Percentiles rank a stretch among this genome's conserved stretches.
Conservation (phyloP, 2,797 vertebrate genomes). For the Mormyrus hasselquistii region DNA sequence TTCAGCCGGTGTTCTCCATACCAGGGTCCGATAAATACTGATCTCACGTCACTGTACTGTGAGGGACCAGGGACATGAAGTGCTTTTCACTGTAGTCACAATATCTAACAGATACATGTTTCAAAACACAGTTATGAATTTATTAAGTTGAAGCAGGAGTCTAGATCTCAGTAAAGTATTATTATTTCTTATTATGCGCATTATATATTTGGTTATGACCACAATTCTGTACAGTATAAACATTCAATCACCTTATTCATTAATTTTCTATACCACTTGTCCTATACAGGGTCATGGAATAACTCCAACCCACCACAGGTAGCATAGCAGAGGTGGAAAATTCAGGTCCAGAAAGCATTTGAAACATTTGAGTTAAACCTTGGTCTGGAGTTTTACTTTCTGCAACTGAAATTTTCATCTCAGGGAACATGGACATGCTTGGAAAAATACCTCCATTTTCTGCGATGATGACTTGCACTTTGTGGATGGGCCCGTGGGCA, state of each 20-base stretch:
- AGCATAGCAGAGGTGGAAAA: neutral
- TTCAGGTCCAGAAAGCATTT: neutral
- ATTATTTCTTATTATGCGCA: neutral
- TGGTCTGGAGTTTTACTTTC: neutral
- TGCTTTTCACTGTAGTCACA: neutral
- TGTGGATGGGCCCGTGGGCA: constrained; percentile 86
- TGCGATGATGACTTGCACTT: constrained; percentile 86
- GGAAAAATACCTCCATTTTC: constrained; percentile 77
- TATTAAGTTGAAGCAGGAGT: neutral
- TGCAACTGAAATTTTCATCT: neutral
- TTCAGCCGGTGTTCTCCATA: neutral
- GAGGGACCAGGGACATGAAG: neutral
- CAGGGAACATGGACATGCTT: neutral
- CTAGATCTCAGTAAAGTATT: neutral
- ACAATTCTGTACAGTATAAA: neutral
- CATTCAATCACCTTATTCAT: neutral
- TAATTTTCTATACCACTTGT: neutral
- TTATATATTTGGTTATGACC: neutral
- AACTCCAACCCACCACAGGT: neutral
- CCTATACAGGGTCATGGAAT: neutral
- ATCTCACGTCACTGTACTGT: neutral
- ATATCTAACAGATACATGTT: neutral
- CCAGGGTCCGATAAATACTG: neutral
- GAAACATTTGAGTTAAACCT: neutral
- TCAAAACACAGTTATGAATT: neutral